These are phyloP conservation scores for Cheilosia vulpina DNA, from an alignment of 2,888 invertebrate species.

Conservation along the genomic window DNA sequence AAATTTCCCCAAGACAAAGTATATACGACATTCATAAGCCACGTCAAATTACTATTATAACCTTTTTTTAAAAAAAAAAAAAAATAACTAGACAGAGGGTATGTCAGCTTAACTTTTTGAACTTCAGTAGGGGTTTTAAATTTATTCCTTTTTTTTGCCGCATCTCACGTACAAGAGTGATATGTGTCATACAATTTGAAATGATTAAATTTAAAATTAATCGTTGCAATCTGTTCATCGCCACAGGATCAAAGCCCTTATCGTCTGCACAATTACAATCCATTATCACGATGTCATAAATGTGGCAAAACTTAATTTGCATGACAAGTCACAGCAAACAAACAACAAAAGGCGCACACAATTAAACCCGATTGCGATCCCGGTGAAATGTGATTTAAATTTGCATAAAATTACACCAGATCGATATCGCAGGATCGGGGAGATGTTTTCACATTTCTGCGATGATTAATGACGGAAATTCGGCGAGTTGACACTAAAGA, in stretches of 20 bases:
- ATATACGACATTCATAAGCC: no score
- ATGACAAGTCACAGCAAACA: slow-evolving; percentile 72
- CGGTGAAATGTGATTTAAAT: slow-evolving; percentile 69
- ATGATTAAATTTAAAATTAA: slow-evolving; percentile 63
- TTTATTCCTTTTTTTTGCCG: neutral
- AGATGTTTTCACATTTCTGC: slow-evolving; percentile 58
- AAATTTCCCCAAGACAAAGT: no score
- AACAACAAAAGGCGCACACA: slow-evolving; percentile 57
- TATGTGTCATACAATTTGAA: slow-evolving; percentile 52
- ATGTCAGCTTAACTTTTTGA: neutral
- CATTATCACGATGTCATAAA: slow-evolving; percentile 73
- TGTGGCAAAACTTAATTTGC: slow-evolving; percentile 73
- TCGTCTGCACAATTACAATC: slow-evolving; percentile 63
- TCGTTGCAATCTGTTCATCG: slow-evolving; percentile 43
- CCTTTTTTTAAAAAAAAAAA: no score
- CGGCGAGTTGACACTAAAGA: slow-evolving; percentile 63
- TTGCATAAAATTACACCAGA: slow-evolving; percentile 72
- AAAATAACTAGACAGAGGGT: no score
- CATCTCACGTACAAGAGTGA: neutral
- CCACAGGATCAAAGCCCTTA: slow-evolving; percentile 53
- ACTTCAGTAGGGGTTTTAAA: neutral
- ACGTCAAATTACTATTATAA: no score
- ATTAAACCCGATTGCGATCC: slow-evolving; percentile 28
- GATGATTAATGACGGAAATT: slow-evolving; percentile 67
- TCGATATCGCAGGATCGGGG: slow-evolving; percentile 54